phyloP scores from a whole-genome alignment of 2,113 vertebrate genomes.

The Entelurus aequoreus region DNA sequence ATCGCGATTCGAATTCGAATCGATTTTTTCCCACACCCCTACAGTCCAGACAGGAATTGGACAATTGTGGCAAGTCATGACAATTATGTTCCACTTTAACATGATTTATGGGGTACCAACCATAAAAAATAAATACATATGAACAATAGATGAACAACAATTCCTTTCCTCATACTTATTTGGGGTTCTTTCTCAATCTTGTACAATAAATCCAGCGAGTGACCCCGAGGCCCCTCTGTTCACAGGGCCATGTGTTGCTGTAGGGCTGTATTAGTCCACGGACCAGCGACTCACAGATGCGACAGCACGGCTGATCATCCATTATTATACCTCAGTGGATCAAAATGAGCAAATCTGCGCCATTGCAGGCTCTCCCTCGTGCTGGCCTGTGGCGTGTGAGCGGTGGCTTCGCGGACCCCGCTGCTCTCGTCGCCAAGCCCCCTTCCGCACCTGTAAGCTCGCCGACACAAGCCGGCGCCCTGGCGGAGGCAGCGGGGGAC shows the following conservation, averaged over 20 bases:
- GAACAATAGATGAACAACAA: background rate
- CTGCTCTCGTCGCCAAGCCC: constrained; percentile 25
- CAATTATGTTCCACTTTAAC: too few relatives aligned
- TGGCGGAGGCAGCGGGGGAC: constrained; percentile 47
- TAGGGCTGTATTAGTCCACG: constrained; percentile 54
- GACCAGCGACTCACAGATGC: constrained; percentile 67
- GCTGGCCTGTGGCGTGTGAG: constrained; percentile 46
- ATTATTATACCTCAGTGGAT: constrained; percentile 79
- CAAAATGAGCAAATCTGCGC: constrained; percentile 69
- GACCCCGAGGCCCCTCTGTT: constrained; percentile 44
- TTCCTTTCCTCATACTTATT: background rate
- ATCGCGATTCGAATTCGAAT: too few relatives aligned
- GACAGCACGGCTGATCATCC: constrained; percentile 77
- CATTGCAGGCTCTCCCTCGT: constrained; percentile 36
- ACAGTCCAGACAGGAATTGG: too few relatives aligned
- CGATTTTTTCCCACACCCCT: too few relatives aligned
- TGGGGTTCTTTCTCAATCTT: constrained; percentile 19
- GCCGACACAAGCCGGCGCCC: constrained; percentile 60
- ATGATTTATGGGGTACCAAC: background rate
- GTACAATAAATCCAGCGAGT: constrained; percentile 43
- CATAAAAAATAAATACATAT: background rate
- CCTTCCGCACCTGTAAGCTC: constrained; percentile 64
- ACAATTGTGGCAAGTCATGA: too few relatives aligned
- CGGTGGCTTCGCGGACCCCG: constrained; percentile 41
- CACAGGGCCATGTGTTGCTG: constrained; percentile 62